Conservation (phyloP, 2,113 vertebrate genomes). For the Agapornis roseicollis region DNA sequence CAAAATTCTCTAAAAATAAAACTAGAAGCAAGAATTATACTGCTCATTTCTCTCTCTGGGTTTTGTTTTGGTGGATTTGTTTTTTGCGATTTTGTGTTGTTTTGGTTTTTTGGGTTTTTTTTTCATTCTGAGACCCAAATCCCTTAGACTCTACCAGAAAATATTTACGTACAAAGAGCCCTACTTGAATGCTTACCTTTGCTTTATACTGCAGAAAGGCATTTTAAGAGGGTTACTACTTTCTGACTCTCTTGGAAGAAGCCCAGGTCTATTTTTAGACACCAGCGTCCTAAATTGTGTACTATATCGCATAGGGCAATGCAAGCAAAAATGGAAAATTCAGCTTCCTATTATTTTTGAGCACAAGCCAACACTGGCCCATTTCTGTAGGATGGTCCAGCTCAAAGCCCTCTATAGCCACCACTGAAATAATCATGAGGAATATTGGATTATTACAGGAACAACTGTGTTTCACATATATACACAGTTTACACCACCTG, state of each 20-base stretch:
- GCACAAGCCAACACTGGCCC: neutral
- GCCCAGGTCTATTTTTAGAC: constrained; percentile 39
- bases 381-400: neutral
- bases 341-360: constrained; percentile 52
- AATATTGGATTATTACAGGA: neutral
- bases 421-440: neutral
- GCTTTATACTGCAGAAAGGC: constrained; percentile 17
- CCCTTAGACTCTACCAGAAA: neutral
- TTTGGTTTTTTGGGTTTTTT: neutral
- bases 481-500: neutral
- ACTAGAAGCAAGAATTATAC: neutral
- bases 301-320: constrained; percentile 1
- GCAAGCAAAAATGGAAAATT: constrained; percentile 16
- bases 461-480: neutral
- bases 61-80: accelerated
- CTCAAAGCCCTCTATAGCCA: neutral
- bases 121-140: constrained; percentile 3
- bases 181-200: constrained; percentile 19
- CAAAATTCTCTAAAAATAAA: neutral
- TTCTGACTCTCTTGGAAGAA: constrained; percentile 26
- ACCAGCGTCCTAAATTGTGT: constrained; percentile 21
- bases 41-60: neutral
- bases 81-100: neutral
- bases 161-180: neutral
- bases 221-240: constrained; percentile 19